phyloP scores from a whole-genome alignment of 2,113 vertebrate species.

The Psophia crepitans region DNA sequence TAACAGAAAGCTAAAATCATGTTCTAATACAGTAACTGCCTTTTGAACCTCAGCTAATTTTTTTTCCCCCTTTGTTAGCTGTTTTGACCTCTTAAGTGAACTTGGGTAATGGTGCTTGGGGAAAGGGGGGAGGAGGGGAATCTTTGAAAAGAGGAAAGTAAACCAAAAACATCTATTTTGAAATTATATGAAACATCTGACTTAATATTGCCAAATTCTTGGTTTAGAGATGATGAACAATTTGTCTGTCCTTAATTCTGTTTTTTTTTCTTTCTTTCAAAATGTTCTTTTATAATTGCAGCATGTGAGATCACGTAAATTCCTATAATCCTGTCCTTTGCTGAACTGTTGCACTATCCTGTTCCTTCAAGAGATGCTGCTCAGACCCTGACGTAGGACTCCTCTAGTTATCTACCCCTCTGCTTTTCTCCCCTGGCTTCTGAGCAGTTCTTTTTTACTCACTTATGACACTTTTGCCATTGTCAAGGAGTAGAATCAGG shows the following conservation, averaged over 20 bases:
- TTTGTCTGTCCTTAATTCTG: background rate
- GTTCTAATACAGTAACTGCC: background rate
- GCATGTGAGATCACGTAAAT: background rate
- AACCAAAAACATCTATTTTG: background rate
- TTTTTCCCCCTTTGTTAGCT: background rate
- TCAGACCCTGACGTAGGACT: background rate
- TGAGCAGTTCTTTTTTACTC: background rate
- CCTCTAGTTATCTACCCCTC: background rate
- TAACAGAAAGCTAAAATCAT: background rate
- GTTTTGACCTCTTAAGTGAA: background rate
- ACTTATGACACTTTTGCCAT: background rate
- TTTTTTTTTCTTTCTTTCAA: background rate
- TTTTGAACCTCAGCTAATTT: background rate
- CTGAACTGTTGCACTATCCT: background rate
- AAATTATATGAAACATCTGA: constrained; percentile 1
- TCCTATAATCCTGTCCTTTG: background rate
- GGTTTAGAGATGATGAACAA: background rate
- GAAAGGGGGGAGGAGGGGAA: background rate
- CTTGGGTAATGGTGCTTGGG: background rate
- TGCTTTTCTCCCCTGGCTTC: background rate
- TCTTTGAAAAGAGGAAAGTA: constrained; percentile 32
- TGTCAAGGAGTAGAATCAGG: background rate
- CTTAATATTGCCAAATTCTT: constrained; percentile 19
- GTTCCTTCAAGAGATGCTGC: background rate
- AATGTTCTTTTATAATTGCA: constrained; percentile 2